These are phyloP conservation scores for Pteronura brasiliensis DNA, from an alignment of 2,113 vertebrate species.

Conservation along the genomic window DNA sequence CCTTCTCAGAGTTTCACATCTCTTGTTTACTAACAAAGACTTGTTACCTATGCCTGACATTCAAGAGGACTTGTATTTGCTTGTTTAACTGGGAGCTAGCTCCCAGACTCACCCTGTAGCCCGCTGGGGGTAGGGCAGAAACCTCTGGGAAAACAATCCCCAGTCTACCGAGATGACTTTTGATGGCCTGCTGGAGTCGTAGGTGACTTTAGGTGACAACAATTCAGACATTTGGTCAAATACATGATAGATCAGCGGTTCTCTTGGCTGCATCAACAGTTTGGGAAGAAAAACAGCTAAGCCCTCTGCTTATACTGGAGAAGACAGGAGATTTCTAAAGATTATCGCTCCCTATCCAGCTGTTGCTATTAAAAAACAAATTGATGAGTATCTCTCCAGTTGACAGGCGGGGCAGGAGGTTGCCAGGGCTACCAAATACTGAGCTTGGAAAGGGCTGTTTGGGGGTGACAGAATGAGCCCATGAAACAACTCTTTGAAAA, in stretches of 20 bases:
- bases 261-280: not conserved
- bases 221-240: not conserved
- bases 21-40: constrained; percentile 23
- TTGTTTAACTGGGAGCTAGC: constrained; percentile 13
- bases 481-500: not conserved
- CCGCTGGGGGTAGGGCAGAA: not conserved
- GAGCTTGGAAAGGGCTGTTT: not conserved
- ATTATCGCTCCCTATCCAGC: not conserved
- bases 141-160: not conserved
- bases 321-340: not conserved
- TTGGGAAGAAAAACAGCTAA: not conserved
- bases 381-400: not conserved
- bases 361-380: constrained; percentile 35
- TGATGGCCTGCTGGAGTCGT: not conserved
- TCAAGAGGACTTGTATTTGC: not conserved
- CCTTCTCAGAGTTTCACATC: not conserved
- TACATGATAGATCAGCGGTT: not conserved
- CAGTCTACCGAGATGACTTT: not conserved
- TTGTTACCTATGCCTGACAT: not conserved
- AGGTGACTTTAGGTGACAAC: not conserved
- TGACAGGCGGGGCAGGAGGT: not conserved
- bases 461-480: not conserved
- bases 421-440: not conserved
- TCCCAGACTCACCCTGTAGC: not conserved
- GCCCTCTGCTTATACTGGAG: not conserved